Evolutionary conservation across 2,888 invertebrate species (phyloP), one percentile per base, ranked within the genome.

Genomic region (Harpalus rufipes): DNA sequence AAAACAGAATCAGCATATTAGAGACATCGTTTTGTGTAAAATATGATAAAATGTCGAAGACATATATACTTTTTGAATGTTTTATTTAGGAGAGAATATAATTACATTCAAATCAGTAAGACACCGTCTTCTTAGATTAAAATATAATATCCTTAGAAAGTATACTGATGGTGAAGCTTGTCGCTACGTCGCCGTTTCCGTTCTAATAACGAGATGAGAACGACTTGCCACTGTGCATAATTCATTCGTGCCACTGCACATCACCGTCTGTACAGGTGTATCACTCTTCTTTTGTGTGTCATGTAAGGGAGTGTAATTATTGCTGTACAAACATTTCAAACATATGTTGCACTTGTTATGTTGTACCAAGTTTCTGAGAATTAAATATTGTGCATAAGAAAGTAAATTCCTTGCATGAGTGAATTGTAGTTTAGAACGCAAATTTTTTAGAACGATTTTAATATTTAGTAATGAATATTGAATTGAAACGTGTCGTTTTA

Each of bases 181-280:
- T 74, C 56, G 68, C 68, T 68, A 68, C 68, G 14, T 63, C 32
- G 83, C 82, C 81, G 81, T 86, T 83, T 85, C 86, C 83, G 83
- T 80, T 59, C 65, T 85, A 74, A 85, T 86, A 80, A 82, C 84
- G 74, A 80, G 85, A 74, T 74, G 74, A 74, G 44, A 74, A 16
- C 56, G 44, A 51, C 44, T 56, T 74, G 74, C 74, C 44, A 74
- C 74, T 14, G 44, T 74, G 74, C 56, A 74, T 21, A 51, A 56
- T 74, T 21, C 21, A 21, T 41, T 51, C 51, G 68, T 68, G 59
- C 56, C 86, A 63, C 44, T 76, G 61, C 82, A 68, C 83, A 72
- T 41, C 79, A 21, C 65, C 74, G 12, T 39, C 78, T 39, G 65
- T 16, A 10, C 25, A 39, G 25, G 14, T 14, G 41, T 7, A 74